Base-by-base conservation (phyloP, 2,888 invertebrate species). In the Brachyptera risi region DNA sequence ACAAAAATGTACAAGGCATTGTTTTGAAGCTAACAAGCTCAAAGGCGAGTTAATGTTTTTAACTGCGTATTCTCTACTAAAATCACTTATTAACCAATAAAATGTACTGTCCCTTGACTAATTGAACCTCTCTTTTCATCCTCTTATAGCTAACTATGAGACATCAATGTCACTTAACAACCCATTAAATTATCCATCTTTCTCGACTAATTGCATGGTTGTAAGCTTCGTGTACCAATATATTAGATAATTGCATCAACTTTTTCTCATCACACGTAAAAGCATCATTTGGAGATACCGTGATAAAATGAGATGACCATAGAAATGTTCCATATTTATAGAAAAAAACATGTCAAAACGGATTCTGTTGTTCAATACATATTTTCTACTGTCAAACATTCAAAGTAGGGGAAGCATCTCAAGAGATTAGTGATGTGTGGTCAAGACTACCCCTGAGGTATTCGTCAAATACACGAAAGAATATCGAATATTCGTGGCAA, bases 331-430 rank as follows among this genome's bases (percentile, higher is more conserved):
- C 11, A 31, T 31, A 19, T 11, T 44, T 44, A 44, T 19, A 54
- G n/a, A n/a, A n/a, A 37, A 54, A 19, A 35, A 35, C 54, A 17
- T 54, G 54, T 54, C 54, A 31, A 54, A 54, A 37, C 54, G 38
- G 15, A 37, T 54, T 54, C 17, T 24, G 35, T 37, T 54, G 19
- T 19, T 19, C 54, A 19, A 54, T 54, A 31, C 54, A 37, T 37
- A 54, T 54, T 54, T 54, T 37, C 54, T 24, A 17, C 31, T 31
- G 35, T 31, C 35, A 54, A 54, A 54, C 35, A 54, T 54, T 35
- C 54, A 54, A 54, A 54, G 54, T 9, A 37, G 54, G 54, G 54
- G 54, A 3, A 37, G 7, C 5, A 21, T 54, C 54, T 37, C 37
- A 2, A 11, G 54, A 19, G 54, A 35, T 1, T 17, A 4, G 21